Percentiles rank a stretch among this genome's conserved stretches.
Evolutionary conservation across 2,888 invertebrate genomes (phyloP).

Genomic region (Hypercompe scribonia): DNA sequence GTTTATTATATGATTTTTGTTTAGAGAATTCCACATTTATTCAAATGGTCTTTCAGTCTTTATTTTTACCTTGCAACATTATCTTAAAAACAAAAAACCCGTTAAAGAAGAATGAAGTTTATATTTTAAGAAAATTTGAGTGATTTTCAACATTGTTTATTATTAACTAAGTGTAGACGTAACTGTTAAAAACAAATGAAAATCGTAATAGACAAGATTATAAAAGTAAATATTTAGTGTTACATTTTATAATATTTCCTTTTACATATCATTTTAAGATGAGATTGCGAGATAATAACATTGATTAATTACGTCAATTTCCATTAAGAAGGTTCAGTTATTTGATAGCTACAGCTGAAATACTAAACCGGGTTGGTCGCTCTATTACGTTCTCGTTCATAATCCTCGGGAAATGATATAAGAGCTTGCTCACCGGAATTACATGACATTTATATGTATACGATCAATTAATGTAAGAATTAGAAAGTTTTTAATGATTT

Average conservation of each 20-base stretch:
- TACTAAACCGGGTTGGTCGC: slow-evolving; percentile 5
- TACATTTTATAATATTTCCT: not conserved
- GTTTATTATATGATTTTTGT: not conserved
- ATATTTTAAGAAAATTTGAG: not conserved
- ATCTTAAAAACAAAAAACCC: not conserved
- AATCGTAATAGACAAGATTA: not conserved
- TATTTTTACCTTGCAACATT: not conserved
- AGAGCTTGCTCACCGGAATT: slow-evolving; percentile 7
- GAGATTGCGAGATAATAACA: not conserved
- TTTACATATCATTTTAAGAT: not conserved
- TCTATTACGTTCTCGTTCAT: slow-evolving; percentile 12
- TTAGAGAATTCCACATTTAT: not conserved
- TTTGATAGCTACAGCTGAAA: slow-evolving; percentile 13
- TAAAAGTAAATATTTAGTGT: not conserved
- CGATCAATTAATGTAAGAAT: not conserved
- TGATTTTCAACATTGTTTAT: not conserved
- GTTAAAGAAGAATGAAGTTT: not conserved
- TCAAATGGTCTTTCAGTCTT: not conserved
- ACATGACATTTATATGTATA: not conserved
- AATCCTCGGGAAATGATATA: slow-evolving; percentile 13
- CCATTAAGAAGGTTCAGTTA: not conserved
- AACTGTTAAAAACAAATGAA: not conserved
- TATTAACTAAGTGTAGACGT: no score
- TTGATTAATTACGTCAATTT: not conserved
- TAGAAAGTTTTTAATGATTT: not conserved